Conservation (phyloP, 2,888 invertebrate genomes). For the Aporophyla nigra region DNA sequence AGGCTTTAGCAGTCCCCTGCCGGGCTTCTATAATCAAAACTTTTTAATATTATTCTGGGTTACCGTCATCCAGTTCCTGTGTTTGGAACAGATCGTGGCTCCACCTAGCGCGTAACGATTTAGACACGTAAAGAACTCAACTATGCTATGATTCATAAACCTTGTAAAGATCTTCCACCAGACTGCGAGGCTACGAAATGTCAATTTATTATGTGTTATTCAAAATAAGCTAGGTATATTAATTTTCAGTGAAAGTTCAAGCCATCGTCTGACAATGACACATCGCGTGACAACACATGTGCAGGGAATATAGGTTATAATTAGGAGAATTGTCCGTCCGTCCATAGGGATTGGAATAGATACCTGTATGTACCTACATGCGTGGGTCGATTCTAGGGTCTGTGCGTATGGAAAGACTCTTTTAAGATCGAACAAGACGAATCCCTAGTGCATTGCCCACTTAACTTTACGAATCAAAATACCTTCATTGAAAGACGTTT, state of each 20-base stretch:
- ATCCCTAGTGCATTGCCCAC: constrained; percentile 37
- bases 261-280: constrained; percentile 53
- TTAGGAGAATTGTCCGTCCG: constrained; percentile 66
- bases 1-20: neutral
- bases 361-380: constrained; percentile 38
- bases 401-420: constrained; percentile 20
- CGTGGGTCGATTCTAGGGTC: constrained; percentile 42
- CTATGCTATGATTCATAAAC: constrained; percentile 10
- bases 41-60: neutral
- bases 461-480: constrained; percentile 35
- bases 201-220: constrained; percentile 41
- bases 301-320: constrained; percentile 60
- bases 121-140: neutral
- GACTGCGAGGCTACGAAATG: constrained; percentile 8
- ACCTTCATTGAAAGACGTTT: constrained; percentile 32
- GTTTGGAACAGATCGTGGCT: neutral
- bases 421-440: constrained; percentile 1
- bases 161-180: constrained; percentile 16
- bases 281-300: constrained; percentile 64
- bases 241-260: constrained; percentile 55
- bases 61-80: neutral
- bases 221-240: constrained; percentile 38
- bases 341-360: constrained; percentile 56
- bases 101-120: neutral
- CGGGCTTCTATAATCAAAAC: neutral